Percentiles rank a stretch among this genome's conserved stretches.
Conservation (phyloP, 2,113 vertebrate genomes). For the Paracanthobrama guichenoti region DNA sequence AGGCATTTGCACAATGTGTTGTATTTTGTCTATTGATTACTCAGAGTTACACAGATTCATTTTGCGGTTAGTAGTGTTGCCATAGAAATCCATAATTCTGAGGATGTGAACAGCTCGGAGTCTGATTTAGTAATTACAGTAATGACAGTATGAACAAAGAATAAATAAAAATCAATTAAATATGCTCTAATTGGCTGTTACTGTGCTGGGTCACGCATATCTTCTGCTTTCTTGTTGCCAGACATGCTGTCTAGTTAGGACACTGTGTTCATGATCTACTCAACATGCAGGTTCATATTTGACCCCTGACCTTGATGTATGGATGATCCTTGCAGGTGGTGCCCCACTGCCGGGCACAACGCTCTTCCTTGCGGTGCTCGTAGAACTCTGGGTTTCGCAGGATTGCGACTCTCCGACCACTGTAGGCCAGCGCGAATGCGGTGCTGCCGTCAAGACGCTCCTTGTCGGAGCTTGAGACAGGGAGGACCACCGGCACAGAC, state of each 20-base stretch:
- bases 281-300: not conserved
- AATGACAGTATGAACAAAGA: not conserved
- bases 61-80: not conserved
- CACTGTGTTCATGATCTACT: not conserved
- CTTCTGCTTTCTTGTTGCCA: not conserved
- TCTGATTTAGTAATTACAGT: not conserved
- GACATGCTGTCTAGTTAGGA: not conserved
- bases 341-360: conserved; percentile 95
- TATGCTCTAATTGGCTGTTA: not conserved
- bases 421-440: conserved; percentile 84
- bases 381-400: conserved; percentile 96
- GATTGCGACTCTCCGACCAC: conserved; percentile 87
- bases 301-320: conserved; percentile 88
- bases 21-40: not conserved
- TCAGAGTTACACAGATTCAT: not conserved
- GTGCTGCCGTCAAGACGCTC: conserved; percentile 88
- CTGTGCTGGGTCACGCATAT: not conserved
- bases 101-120: too few species aligned
- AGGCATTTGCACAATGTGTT: not conserved
- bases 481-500: conserved; percentile 93
- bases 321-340: conserved; percentile 94
- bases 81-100: not conserved
- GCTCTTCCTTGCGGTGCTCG: conserved; percentile 94
- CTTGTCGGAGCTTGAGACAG: conserved; percentile 85
- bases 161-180: not conserved